phyloP scores from a whole-genome alignment of 92 coral and sea anemone species.

The Zoanthus gigantus region DNA sequence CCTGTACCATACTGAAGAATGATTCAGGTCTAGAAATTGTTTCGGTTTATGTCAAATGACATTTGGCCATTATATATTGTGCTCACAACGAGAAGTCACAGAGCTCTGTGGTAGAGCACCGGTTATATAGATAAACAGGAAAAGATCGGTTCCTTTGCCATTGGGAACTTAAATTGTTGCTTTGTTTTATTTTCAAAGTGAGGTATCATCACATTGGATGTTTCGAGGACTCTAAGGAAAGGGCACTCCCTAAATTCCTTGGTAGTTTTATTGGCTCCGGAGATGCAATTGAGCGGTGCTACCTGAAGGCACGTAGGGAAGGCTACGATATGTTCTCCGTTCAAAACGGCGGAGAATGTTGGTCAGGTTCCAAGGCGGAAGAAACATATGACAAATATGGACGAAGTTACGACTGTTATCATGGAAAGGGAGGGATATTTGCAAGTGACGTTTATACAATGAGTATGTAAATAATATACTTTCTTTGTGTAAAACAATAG shows the following conservation, averaged over 20 bases:
- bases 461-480: neutral
- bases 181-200: neutral
- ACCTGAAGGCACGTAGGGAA: neutral
- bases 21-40: no score
- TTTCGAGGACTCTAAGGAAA: neutral
- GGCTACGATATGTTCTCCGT: slow-evolving; percentile 12
- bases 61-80: no score
- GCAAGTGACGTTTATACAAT: slow-evolving; percentile 34
- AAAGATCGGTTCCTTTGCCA: neutral
- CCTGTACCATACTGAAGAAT: no score
- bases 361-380: neutral
- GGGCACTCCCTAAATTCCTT: neutral
- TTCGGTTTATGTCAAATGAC: no score
- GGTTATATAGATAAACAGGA: no score
- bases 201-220: slow-evolving; percentile 40
- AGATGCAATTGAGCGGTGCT: slow-evolving; percentile 41
- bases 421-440: slow-evolving; percentile 34
- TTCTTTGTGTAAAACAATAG: no score
- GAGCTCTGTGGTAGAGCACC: no score
- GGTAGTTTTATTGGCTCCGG: slow-evolving; percentile 22
- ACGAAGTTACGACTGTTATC: slow-evolving; percentile 5
- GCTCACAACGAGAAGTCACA: no score
- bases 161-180: neutral
- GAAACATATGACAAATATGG: slow-evolving; percentile 14
- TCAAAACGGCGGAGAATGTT: slow-evolving; percentile 38